Percentiles rank a stretch among this genome's conserved stretches.
phyloP scores from a whole-genome alignment of 2,113 vertebrate genomes.

The Halichoeres trimaculatus region DNA sequence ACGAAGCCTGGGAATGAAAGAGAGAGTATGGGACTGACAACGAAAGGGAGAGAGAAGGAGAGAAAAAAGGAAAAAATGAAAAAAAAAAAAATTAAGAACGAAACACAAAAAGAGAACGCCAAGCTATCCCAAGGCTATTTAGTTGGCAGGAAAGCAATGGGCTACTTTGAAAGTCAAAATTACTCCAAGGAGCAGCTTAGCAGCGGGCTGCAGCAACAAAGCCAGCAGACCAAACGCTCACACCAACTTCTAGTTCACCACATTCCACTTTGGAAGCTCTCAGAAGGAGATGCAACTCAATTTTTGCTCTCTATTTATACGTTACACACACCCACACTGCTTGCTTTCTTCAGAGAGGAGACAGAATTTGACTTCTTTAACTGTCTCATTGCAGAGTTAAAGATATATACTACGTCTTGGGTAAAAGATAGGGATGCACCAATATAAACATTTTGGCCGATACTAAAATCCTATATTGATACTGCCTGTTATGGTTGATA shows the following conservation, averaged over 20 bases:
- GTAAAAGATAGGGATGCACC: no score
- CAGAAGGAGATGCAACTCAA: conserved; percentile 30
- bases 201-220: conserved; percentile 49
- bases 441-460: no score
- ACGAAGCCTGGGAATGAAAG: conserved; percentile 23
- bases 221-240: conserved; percentile 46
- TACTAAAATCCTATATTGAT: no score
- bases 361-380: conserved; percentile 2
- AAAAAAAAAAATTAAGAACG: conserved; percentile 46
- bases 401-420: not conserved
- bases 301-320: conserved; percentile 15
- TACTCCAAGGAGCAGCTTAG: conserved; percentile 67
- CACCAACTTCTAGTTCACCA: conserved; percentile 37
- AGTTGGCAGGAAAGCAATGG: conserved; percentile 67
- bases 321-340: not conserved
- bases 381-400: not conserved
- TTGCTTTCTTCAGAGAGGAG: not conserved
- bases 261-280: conserved; percentile 31
- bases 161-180: conserved; percentile 76
- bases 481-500: no score
- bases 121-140: conserved; percentile 67
- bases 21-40: conserved; percentile 33
- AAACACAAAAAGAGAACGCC: conserved; percentile 53
- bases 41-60: conserved; percentile 1
- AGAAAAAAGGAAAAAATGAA: conserved; percentile 7